Conservation (phyloP, 2,888 invertebrate species). For the Oscheius onirici region DNA sequence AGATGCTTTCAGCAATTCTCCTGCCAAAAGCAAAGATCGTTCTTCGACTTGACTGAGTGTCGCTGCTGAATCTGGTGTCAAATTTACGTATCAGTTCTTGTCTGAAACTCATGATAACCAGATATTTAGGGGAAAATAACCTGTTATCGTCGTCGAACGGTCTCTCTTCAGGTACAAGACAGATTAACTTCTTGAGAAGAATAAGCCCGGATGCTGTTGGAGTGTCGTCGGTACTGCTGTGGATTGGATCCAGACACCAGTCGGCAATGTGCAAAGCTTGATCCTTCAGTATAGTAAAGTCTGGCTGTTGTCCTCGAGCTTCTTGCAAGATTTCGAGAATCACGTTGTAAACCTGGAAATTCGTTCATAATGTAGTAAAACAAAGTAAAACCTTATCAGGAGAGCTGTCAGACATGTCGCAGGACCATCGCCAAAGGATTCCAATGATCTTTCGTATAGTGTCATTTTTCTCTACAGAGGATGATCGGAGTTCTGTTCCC, state of each 20-base stretch:
- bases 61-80: neutral
- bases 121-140: too few species aligned
- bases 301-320: neutral
- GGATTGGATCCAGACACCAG: neutral
- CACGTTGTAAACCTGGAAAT: neutral
- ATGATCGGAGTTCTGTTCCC: constrained; percentile 3
- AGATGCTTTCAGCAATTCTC: neutral
- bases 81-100: neutral
- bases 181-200: neutral
- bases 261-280: neutral
- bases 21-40: constrained; percentile 1
- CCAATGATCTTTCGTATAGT: neutral
- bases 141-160: neutral
- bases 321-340: constrained; percentile 7
- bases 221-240: neutral
- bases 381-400: neutral
- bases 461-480: neutral
- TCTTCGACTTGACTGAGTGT: neutral
- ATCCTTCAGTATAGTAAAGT: neutral
- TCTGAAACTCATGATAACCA: too few species aligned
- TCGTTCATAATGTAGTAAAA: neutral
- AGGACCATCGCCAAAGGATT: constrained; percentile 2
- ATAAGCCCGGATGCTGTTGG: neutral
- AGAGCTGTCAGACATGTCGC: neutral
- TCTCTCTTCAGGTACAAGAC: constrained; percentile 3